Evolutionary conservation across 2,797 vertebrate species (phyloP).

Genomic region (Merluccius polli): DNA sequence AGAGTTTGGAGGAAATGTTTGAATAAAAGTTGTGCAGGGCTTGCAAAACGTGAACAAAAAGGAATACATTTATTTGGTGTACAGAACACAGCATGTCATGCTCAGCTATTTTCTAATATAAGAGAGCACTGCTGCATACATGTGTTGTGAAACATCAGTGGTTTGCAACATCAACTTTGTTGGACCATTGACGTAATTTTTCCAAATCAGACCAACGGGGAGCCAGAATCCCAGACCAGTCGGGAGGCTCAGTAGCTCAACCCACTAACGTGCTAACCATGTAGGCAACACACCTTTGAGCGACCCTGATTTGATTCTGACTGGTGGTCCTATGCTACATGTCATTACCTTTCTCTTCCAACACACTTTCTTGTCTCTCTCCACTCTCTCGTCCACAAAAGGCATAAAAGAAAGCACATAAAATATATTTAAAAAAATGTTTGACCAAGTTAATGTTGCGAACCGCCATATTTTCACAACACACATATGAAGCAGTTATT

Average conservation of each 20-base stretch:
- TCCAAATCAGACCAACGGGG: no score
- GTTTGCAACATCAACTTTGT: background rate
- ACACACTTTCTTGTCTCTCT: no score
- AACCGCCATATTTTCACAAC: background rate
- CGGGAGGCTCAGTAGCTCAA: no score
- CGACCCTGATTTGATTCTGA: no score
- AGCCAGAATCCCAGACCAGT: no score
- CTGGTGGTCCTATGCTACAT: no score
- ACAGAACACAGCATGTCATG: background rate
- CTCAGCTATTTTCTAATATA: background rate
- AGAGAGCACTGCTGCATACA: background rate
- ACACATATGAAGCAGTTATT: background rate
- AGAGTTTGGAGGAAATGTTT: background rate
- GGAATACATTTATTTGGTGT: background rate
- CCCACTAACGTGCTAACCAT: no score
- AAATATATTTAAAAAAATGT: no score
- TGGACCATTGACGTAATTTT: background rate
- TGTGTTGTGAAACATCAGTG: background rate
- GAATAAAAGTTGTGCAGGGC: background rate
- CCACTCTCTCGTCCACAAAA: no score
- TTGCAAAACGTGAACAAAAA: background rate
- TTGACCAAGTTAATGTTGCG: background rate
- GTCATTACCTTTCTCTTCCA: no score
- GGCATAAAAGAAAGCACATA: no score
- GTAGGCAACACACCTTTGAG: no score